Percentiles rank a stretch among this genome's conserved stretches.
Conservation (phyloP, 1,140 invertebrate species). For the Acyrthosiphon pisum region DNA sequence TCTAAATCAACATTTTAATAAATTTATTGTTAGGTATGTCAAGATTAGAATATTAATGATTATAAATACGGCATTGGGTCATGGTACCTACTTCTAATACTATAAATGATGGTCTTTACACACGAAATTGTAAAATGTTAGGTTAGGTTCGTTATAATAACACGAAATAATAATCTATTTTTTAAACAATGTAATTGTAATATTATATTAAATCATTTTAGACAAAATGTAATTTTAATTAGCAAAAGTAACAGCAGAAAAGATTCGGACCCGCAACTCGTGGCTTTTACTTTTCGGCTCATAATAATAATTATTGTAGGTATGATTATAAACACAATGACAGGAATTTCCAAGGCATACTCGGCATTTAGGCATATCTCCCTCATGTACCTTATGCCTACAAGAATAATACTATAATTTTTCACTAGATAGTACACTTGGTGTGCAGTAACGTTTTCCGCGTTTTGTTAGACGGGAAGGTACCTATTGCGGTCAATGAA, state of each 20-base stretch:
- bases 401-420: not conserved
- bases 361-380: not conserved
- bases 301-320: not conserved
- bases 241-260: not conserved
- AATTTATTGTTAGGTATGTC: not conserved
- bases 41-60: not conserved
- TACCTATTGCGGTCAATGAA: not conserved
- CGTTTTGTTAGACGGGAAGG: not conserved
- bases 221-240: not conserved
- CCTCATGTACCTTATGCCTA: not conserved
- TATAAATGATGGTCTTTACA: not conserved
- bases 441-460: not conserved
- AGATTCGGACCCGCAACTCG: not conserved
- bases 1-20: not conserved
- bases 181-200: not conserved
- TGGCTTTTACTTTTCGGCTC: not conserved
- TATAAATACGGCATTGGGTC: not conserved
- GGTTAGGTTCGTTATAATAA: not conserved
- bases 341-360: not conserved
- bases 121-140: not conserved
- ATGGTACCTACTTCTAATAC: not conserved
- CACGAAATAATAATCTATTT: not conserved
- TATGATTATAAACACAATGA: not conserved
- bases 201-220: not conserved
- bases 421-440: no score